Conservation (phyloP, 2,888 invertebrate species). For the Germaria angustata region DNA sequence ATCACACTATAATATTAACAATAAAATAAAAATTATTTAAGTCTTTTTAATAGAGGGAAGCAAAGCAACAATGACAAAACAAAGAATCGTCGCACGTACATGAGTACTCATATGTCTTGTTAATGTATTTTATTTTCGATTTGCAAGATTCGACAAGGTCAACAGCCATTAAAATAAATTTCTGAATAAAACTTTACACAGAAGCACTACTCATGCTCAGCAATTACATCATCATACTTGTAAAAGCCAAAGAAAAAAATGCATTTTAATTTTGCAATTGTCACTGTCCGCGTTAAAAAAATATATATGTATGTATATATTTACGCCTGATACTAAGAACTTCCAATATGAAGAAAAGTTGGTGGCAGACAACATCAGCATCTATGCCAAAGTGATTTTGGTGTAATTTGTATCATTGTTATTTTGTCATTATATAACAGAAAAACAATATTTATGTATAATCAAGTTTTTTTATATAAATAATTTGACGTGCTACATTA, state of each 20-base stretch:
- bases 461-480: too few relatives aligned
- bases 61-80: neutral
- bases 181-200: slow-evolving; percentile 21
- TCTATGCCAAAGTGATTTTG: slow-evolving; percentile 1
- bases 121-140: slow-evolving; percentile 17
- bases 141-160: slow-evolving; percentile 60
- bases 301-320: too few relatives aligned
- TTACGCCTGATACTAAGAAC: slow-evolving; percentile 2
- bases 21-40: slow-evolving; percentile 6
- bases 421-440: too few relatives aligned
- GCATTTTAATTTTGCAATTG: slow-evolving; percentile 33
- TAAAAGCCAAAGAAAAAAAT: slow-evolving; percentile 1
- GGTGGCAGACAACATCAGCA: slow-evolving; percentile 2
- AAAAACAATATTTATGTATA: too few relatives aligned
- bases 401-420: neutral
- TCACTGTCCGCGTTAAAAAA: neutral
- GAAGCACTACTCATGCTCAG: slow-evolving; percentile 12
- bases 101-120: neutral
- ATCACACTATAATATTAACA: slow-evolving; percentile 2
- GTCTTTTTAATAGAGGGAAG: slow-evolving; percentile 20
- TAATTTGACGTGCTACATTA: too few relatives aligned
- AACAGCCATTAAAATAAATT: slow-evolving; percentile 55
- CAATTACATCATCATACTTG: slow-evolving; percentile 46
- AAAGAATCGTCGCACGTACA: neutral
- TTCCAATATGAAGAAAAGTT: neutral